phyloP scores from a whole-genome alignment of 1,140 invertebrate species.

The Calephelis nemesis region DNA sequence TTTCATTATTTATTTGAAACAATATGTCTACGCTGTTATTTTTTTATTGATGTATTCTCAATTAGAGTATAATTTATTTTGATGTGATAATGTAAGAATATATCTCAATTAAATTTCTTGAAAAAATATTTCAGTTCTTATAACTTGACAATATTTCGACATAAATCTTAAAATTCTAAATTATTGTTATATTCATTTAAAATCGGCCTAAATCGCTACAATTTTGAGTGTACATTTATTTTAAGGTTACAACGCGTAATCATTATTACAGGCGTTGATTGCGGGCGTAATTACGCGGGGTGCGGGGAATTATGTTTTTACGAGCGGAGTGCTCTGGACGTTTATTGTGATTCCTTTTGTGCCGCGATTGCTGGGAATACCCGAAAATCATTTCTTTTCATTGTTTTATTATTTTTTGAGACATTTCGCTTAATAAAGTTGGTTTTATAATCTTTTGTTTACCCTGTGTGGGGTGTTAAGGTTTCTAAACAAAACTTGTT shows the following conservation, averaged over 20 bases:
- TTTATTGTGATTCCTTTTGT: slow-evolving; percentile 49
- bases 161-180: neutral
- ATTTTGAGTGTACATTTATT: slow-evolving; percentile 21
- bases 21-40: too few relatives aligned
- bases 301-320: slow-evolving; percentile 46
- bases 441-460: slow-evolving; percentile 14
- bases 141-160: neutral
- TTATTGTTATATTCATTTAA: neutral
- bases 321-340: slow-evolving; percentile 42
- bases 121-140: too few relatives aligned
- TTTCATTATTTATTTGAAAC: too few relatives aligned
- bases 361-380: slow-evolving; percentile 38
- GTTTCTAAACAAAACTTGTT: neutral
- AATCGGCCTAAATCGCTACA: slow-evolving; percentile 19
- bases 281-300: slow-evolving; percentile 43
- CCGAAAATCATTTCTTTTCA: slow-evolving; percentile 21
- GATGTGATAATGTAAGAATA: too few relatives aligned
- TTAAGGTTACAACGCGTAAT: slow-evolving; percentile 37
- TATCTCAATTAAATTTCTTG: too few relatives aligned
- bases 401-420: slow-evolving; percentile 9
- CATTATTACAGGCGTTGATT: slow-evolving; percentile 46
- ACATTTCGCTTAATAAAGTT: slow-evolving; percentile 8
- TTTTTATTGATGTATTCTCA: too few relatives aligned
- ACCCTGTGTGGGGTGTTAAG: neutral
- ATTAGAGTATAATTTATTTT: too few relatives aligned